Conservation (phyloP, 2,797 vertebrate genomes). For the Gymnocypris eckloni region DNA sequence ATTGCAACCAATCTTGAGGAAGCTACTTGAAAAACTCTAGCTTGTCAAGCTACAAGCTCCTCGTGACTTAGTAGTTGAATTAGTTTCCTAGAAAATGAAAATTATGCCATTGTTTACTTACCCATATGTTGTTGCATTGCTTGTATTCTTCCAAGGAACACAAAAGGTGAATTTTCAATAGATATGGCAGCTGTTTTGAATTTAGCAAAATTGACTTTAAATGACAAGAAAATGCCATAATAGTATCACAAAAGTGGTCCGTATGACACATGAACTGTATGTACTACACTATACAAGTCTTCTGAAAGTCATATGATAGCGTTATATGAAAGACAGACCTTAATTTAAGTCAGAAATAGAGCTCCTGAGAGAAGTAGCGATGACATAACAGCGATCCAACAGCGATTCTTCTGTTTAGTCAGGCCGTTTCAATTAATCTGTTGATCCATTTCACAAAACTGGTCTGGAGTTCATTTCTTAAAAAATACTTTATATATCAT, state of each 20-base stretch:
- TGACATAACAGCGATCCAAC: not conserved
- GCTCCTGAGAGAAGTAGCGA: not conserved
- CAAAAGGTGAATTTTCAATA: not conserved
- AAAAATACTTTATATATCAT: not conserved
- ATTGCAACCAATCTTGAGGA: conserved; percentile 56
- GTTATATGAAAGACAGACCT: not conserved
- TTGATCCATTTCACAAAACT: not conserved
- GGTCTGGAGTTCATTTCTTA: not conserved
- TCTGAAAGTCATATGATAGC: not conserved
- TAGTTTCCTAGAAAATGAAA: not conserved
- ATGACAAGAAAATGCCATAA: not conserved
- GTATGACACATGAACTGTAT: not conserved
- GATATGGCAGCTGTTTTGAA: not conserved
- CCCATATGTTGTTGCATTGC: not conserved
- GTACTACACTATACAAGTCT: not conserved
- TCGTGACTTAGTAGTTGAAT: not conserved
- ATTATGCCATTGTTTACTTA: not conserved
- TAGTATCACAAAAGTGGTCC: not conserved
- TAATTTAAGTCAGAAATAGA: not conserved
- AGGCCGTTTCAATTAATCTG: not conserved
- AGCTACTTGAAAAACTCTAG: conserved; percentile 3
- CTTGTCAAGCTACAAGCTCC: not conserved
- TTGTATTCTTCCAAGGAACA: not conserved
- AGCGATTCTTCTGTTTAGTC: not conserved
- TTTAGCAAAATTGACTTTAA: not conserved